Base-by-base conservation (phyloP, 2,113 vertebrate genomes). In the Acanthisitta chloris region DNA sequence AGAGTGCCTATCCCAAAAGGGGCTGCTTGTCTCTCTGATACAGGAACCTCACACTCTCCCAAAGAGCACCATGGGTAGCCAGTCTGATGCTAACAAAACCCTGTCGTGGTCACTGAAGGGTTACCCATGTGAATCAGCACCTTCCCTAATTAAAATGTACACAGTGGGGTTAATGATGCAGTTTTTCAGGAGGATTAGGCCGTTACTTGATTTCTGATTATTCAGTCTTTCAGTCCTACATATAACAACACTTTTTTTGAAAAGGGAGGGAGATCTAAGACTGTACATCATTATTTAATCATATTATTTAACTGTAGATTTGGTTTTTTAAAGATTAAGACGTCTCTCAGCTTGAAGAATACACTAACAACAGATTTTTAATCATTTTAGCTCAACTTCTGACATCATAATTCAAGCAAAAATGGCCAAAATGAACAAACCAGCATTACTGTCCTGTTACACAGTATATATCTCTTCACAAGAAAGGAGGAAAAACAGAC, bases 1-100 rank as follows among this genome's bases (percentile, higher is more conserved):
- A 43, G 8, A 20, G 5, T 17, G 62, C 18, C 48, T 34, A 17
- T 38, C 20, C 14, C 24, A 31, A 46, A 0, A 0, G 13, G 33
- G 12, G 9, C 23, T 51, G 29, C 57, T 52, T 79, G 26, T 57
- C 33, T 45, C 23, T 15, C 9, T 20, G 4, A 73, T 1, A 77
- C 19, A 62, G 12, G 10, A 82, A 59, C 40, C 14, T 28, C 25
- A 59, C 43, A 40, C 1, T 8, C 38, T n/a, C 33, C n/a, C 45
- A 51, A 55, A 23, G 3, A 25, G 15, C 20, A 57, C 12, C 16
- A 36, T 2, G 4, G 33, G 16, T 29, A 90, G 58, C 17, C 26
- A 48, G 31, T 5, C 21, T 81, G 74, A 49, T 21, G 19, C 45
- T 21, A 54, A n/a, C 6, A 36, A 72, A 89, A 59, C 34, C 29